Conservation (phyloP, 2,888 invertebrate genomes). For the Capitulum mitella region DNA sequence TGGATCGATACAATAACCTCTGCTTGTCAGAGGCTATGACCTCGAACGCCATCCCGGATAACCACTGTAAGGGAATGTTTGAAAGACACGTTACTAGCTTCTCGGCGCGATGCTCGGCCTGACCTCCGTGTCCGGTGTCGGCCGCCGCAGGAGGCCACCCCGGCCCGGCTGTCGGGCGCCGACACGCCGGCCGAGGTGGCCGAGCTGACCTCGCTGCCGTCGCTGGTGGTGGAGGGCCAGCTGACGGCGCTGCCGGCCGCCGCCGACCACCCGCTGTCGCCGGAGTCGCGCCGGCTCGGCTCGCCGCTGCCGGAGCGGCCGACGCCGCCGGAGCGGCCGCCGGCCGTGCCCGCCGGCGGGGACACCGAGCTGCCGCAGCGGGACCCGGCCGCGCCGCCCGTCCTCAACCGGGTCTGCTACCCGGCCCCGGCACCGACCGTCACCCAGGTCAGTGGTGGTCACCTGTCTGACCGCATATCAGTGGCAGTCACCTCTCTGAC, state of each 20-base stretch:
- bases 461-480: too few relatives aligned
- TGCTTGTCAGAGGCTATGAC: too few relatives aligned
- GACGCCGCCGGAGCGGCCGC: background rate
- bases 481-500: too few relatives aligned
- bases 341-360: background rate
- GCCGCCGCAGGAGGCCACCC: background rate
- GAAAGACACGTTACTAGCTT: too few relatives aligned
- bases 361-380: too few relatives aligned
- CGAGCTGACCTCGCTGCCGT: slow-evolving; percentile 48
- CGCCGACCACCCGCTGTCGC: slow-evolving; percentile 46
- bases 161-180: slow-evolving; percentile 40
- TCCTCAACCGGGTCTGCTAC: background rate
- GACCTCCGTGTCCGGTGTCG: too few relatives aligned
- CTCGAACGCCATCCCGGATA: too few relatives aligned
- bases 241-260: slow-evolving; percentile 35
- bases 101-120: too few relatives aligned
- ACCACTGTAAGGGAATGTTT: too few relatives aligned
- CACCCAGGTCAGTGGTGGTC: background rate
- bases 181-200: slow-evolving; percentile 53
- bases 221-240: slow-evolving; percentile 41
- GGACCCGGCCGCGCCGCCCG: background rate
- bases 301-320: slow-evolving; percentile 18
- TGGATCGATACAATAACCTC: too few relatives aligned
- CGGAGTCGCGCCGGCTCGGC: slow-evolving; percentile 47
- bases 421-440: background rate